A percentile compares a stretch with the other conserved stretches of the same genome.
phyloP scores from a whole-genome alignment of 2,888 invertebrate genomes.

The Coelinius sp. region DNA sequence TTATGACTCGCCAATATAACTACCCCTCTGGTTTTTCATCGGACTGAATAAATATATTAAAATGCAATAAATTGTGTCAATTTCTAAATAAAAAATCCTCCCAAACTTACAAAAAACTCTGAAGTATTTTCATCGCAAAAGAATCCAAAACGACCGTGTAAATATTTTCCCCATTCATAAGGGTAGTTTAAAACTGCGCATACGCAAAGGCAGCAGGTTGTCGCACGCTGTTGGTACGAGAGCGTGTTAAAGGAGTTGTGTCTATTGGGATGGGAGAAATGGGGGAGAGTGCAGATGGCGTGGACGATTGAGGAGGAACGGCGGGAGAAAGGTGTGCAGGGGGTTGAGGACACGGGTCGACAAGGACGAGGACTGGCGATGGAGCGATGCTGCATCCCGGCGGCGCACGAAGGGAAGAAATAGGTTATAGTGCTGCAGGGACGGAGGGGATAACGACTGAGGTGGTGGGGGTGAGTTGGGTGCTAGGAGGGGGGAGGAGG shows the following conservation, averaged over 20 bases:
- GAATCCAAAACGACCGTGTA: not conserved
- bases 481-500: conserved; percentile 15
- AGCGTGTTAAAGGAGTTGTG: conserved; percentile 13
- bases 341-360: conserved; percentile 30
- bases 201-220: conserved; percentile 10
- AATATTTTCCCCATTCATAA: not conserved
- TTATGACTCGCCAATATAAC: too few relatives aligned
- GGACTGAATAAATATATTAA: too few relatives aligned
- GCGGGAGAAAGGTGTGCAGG: conserved; percentile 3
- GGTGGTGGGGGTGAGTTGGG: not conserved
- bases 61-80: too few relatives aligned
- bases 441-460: conserved; percentile 2
- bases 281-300: conserved; percentile 19
- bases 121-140: not conserved
- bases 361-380: conserved; percentile 31
- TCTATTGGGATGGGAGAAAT: conserved; percentile 13
- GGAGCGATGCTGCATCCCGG: conserved; percentile 14
- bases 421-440: not conserved
- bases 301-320: conserved; percentile 1
- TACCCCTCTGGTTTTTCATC: too few relatives aligned
- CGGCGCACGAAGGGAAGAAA: conserved; percentile 26
- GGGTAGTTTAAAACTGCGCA: not conserved
- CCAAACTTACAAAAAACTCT: too few relatives aligned
- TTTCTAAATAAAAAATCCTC: not conserved
- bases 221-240: not conserved